A percentile compares a stretch with the other conserved stretches of the same genome.
Conservation (phyloP, 2,113 vertebrate genomes). For the Sinocyclocheilus rhinocerous region DNA sequence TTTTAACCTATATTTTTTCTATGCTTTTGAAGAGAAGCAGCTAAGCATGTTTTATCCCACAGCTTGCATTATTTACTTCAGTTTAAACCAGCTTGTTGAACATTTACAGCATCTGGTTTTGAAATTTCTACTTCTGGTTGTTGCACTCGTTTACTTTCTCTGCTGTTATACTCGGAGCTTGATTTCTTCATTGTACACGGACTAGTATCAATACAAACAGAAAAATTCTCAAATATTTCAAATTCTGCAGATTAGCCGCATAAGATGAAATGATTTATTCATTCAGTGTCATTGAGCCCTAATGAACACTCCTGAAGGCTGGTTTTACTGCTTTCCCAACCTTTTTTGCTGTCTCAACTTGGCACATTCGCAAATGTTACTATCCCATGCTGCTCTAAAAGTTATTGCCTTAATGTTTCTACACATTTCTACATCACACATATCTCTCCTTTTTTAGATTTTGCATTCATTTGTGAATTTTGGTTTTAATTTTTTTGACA, state of each 20-base stretch:
- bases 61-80: conserved; percentile 10
- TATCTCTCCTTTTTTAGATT: conserved; percentile 12
- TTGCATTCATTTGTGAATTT: conserved; percentile 9
- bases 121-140: not conserved
- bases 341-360: not conserved
- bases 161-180: conserved; percentile 34
- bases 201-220: conserved; percentile 5
- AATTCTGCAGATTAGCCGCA: not conserved
- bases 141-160: not conserved
- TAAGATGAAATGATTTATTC: not conserved
- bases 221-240: not conserved
- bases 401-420: conserved; percentile 30
- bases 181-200: conserved; percentile 22
- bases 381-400: conserved; percentile 22
- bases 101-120: not conserved
- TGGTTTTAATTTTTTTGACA: not conserved
- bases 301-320: not conserved
- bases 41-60: conserved; percentile 7
- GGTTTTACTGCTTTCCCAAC: not conserved
- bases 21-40: conserved; percentile 25
- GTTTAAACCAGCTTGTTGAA: not conserved
- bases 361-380: not conserved
- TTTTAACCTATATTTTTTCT: conserved; percentile 30
- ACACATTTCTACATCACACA: not conserved
- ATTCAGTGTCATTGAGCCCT: not conserved